Percentiles rank a stretch among this genome's conserved stretches.
These are phyloP conservation scores for Camelus bactrianus DNA, from an alignment of 2,113 vertebrate species.

Conservation along the genomic window DNA sequence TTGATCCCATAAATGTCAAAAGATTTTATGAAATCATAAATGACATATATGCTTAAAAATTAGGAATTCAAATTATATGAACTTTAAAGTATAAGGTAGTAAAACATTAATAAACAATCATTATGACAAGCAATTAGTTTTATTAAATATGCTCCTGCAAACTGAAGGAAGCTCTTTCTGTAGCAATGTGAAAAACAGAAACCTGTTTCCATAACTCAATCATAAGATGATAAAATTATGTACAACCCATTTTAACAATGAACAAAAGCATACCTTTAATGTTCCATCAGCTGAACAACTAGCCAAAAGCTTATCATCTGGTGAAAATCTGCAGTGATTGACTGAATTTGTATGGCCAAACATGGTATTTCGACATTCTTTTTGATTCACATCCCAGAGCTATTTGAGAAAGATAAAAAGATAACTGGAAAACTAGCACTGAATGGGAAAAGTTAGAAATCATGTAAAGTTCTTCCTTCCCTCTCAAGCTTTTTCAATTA, in stretches of 20 bases:
- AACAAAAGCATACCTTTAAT: conserved; percentile 90
- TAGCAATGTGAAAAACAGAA: conserved; percentile 51
- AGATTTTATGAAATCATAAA: not conserved
- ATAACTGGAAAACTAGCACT: conserved; percentile 48
- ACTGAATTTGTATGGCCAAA: conserved; percentile 93
- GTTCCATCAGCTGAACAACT: conserved; percentile 96
- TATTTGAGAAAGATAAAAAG: conserved; percentile 81
- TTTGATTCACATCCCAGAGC: conserved; percentile 94
- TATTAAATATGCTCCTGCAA: not conserved
- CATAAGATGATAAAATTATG: not conserved
- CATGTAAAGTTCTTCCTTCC: not conserved
- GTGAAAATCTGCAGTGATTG: conserved; percentile 97
- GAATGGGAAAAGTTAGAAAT: conserved; percentile 20
- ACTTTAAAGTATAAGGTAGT: conserved; percentile 33
- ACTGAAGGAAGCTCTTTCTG: not conserved
- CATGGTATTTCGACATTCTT: conserved; percentile 94
- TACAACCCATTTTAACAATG: conserved; percentile 21
- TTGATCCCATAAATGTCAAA: conserved; percentile 32
- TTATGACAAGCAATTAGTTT: conserved; percentile 20
- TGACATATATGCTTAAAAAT: conserved; percentile 41
- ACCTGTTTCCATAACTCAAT: not conserved
- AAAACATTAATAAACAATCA: conserved; percentile 51
- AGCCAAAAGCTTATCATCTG: conserved; percentile 92
- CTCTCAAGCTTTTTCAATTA: conserved; percentile 2
- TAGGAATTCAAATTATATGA: conserved; percentile 45